Evolutionary conservation across 2,888 invertebrate species (phyloP), one percentile per base, ranked within the genome.

Genomic region (Exephanes ischioxanthus): DNA sequence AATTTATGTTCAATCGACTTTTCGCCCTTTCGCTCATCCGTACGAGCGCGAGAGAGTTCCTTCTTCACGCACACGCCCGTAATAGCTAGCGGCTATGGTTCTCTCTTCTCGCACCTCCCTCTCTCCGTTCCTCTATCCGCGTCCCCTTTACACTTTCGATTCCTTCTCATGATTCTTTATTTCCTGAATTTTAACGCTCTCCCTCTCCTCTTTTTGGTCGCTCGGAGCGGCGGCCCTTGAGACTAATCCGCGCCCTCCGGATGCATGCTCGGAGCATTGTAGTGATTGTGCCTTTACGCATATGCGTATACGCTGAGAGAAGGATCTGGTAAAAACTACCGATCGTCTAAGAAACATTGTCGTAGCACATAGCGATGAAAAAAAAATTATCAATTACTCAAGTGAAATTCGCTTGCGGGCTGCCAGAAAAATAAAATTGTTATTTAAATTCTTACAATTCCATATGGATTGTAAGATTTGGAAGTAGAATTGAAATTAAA

Each of bases 1-100:
- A 94, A 94, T 94, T 94, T 94, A 92, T 90, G 94, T 93, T 94
- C 94, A 93, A 94, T 94, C 94, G 94, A 92, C 93, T 93, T 92
- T 90, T 89, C 88, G 77, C 87, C 87, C 82, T 53, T 53, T 33
- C 33, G 76, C 48, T 51, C 68, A 77, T 70, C 51, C 16, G 58
- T 22, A 26, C 51, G 19, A 41, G 33, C 66, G 22, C 72, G 55
- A 68, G 58, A 45, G 75, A 48, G 67, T 79, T 83, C 48, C 66
- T 80, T 83, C 72, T 84, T 85, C 75, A 51, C 85, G 33, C 75
- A 82, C 75, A 53, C 81, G 66, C 66, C 53, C 16, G 55, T 53
- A 73, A 63, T 70, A 70, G 79, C 83, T 63, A 72, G 33, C 71
- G 16, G 72, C 51, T 51, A 41, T 67, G 63, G 63, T 76, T 73